These are phyloP conservation scores for Bolborhynchus lineola DNA, from an alignment of 2,113 vertebrate species.

Conservation along the genomic window DNA sequence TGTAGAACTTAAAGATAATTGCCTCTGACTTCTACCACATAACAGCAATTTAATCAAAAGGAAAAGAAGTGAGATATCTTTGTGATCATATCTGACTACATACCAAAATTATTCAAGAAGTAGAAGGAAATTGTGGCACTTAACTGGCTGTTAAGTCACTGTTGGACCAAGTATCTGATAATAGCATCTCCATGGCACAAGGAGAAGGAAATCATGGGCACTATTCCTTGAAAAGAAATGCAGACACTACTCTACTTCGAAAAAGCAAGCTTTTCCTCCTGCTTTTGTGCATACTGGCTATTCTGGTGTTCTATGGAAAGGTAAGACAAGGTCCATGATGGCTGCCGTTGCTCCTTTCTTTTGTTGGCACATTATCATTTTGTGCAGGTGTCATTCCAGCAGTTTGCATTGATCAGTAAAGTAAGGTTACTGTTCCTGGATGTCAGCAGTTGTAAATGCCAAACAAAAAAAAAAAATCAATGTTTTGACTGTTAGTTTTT, in stretches of 20 bases:
- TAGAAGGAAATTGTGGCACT: background rate
- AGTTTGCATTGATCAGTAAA: background rate
- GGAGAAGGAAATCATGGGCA: background rate
- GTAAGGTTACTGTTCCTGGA: background rate
- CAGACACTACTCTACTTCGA: background rate
- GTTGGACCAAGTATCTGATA: background rate
- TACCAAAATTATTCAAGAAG: background rate
- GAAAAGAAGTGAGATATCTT: background rate
- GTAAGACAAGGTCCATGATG: background rate
- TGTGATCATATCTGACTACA: accelerated
- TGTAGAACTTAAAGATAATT: constrained; percentile 30
- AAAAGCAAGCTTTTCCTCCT: background rate
- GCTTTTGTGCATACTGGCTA: background rate
- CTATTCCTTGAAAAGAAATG: background rate
- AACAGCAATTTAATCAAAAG: background rate
- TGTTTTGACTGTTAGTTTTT: background rate
- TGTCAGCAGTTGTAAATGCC: background rate
- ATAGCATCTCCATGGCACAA: background rate
- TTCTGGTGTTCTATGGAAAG: background rate
- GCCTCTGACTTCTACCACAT: constrained; percentile 9
- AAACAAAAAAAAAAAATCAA: background rate
- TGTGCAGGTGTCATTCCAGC: background rate
- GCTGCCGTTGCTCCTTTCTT: background rate
- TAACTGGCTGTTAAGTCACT: background rate
- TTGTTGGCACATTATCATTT: background rate